phyloP scores from a whole-genome alignment of 1,140 invertebrate genomes.

The Scylla paramamosain region DNA sequence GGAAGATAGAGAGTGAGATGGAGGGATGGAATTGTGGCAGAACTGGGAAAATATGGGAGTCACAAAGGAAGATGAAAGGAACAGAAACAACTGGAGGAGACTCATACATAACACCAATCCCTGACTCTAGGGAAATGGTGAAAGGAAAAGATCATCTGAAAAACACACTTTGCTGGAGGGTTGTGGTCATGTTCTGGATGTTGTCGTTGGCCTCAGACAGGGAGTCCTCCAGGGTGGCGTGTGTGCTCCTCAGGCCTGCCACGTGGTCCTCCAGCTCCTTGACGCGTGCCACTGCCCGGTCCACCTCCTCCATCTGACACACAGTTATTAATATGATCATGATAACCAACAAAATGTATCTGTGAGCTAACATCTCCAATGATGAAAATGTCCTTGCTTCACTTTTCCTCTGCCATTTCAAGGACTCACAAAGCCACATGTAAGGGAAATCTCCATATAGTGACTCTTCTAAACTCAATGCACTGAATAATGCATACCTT shows the following conservation, averaged over 20 bases:
- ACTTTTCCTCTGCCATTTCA: not conserved
- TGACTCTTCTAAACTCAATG: too few species aligned
- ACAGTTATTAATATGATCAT: too few species aligned
- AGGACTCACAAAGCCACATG: not conserved
- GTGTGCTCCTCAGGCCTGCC: slow-evolving; percentile 1
- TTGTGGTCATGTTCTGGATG: slow-evolving; percentile 40
- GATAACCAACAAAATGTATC: too few species aligned
- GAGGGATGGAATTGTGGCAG: too few species aligned
- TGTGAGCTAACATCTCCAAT: not conserved
- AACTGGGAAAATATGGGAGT: too few species aligned
- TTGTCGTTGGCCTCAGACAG: not conserved
- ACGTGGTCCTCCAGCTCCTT: slow-evolving; percentile 57
- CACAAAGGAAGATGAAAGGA: too few species aligned
- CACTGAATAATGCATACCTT: too few species aligned
- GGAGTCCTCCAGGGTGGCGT: slow-evolving; percentile 22
- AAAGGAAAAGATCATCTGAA: too few species aligned
- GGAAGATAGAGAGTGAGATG: too few species aligned
- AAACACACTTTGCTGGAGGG: slow-evolving; percentile 44
- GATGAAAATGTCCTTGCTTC: not conserved
- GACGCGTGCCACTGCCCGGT: not conserved
- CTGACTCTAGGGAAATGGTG: not conserved
- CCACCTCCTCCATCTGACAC: slow-evolving; percentile 42
- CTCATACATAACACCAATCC: too few species aligned
- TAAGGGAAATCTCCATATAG: not conserved
- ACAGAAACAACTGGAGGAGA: too few species aligned